Evolutionary conservation across 2,797 vertebrate species (phyloP).

Genomic region (Cryptoprocta ferox): DNA sequence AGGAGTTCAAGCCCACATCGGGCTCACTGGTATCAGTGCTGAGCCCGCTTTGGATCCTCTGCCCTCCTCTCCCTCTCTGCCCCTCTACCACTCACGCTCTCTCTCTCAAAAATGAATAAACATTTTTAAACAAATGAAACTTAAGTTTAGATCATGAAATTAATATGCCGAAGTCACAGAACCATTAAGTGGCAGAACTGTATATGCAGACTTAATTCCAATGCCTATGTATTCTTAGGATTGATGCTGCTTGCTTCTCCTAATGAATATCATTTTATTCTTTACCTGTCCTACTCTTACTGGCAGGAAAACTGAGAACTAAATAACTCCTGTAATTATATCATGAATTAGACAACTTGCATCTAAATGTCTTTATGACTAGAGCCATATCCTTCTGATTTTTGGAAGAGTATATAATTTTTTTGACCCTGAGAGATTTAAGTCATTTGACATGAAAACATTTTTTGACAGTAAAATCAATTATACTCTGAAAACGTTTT

Average conservation of each 20-base stretch:
- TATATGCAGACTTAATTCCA: background rate
- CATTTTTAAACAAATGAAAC: background rate
- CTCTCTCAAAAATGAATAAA: no score
- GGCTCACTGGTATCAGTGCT: no score
- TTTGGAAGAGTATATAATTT: constrained; percentile 21
- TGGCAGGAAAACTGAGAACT: constrained; percentile 20
- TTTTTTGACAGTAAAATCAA: constrained; percentile 74
- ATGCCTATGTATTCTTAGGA: background rate
- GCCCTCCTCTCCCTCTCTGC: no score
- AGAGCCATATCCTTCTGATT: constrained; percentile 24
- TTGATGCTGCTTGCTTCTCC: background rate
- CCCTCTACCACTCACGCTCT: no score
- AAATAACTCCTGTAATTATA: constrained; percentile 23
- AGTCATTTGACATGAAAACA: constrained; percentile 42
- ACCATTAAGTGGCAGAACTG: background rate
- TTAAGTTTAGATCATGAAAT: background rate
- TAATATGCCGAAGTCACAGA: background rate
- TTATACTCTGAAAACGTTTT: constrained; percentile 35
- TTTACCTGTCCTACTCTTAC: background rate
- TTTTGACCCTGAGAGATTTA: constrained; percentile 57
- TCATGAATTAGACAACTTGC: constrained; percentile 28
- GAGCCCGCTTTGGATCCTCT: no score
- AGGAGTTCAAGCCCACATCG: no score
- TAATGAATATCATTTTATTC: background rate
- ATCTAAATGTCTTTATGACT: constrained; percentile 34